Base-by-base conservation (phyloP, 37 sponge, comb jelly and placozoan genomes). In the Cliona cf. orientalis region DNA sequence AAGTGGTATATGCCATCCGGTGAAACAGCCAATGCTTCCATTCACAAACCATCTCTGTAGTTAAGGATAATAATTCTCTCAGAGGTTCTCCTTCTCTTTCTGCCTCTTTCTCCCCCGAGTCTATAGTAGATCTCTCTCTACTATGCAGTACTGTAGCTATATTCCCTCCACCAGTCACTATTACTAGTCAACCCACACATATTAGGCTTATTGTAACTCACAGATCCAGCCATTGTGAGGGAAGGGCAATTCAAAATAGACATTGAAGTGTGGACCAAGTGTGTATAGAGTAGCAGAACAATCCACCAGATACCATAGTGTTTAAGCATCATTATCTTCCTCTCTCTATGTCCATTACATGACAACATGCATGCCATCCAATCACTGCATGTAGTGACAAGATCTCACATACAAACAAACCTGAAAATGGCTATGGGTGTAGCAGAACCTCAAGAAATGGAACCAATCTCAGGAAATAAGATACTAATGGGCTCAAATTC, bases 251-350 rank as follows among this genome's bases (percentile, higher is more conserved):
- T 71, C 28, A 91, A 66, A 19, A 86, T 76, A n/a, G 77, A 71
- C 76, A 82, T 69, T 33, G 87, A 86, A 23, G 87, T 72, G 72
- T 91, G 65, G 19, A 86, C 83, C 17, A 82, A 29, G 29, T 86
- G 87, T 17, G 79, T 82, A 68, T 76, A 86, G 14, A 77, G 57
- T 25, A 91, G 87, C 28, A 91, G 61, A 44, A 86, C 26, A 17
- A 91, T 68, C 66, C 49, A 53, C 91, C 91, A 91, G 46, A 86
- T 34, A 28, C 91, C 90, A 68, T 79, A 64, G 63, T 74, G 66
- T 7, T 75, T 58, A 3, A 84, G 35, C 44, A 19, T 42, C 43
- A 61, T 32, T 9, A 5, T n/a, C 33, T 64, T 58, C 31, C 12
- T 62, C 64, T 36, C 21, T n/a, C 46, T 59, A 33, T 42, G n/a